These are phyloP conservation scores for Heteromormyrus szaboi DNA, from an alignment of 2,797 vertebrate species.

Conservation along the genomic window DNA sequence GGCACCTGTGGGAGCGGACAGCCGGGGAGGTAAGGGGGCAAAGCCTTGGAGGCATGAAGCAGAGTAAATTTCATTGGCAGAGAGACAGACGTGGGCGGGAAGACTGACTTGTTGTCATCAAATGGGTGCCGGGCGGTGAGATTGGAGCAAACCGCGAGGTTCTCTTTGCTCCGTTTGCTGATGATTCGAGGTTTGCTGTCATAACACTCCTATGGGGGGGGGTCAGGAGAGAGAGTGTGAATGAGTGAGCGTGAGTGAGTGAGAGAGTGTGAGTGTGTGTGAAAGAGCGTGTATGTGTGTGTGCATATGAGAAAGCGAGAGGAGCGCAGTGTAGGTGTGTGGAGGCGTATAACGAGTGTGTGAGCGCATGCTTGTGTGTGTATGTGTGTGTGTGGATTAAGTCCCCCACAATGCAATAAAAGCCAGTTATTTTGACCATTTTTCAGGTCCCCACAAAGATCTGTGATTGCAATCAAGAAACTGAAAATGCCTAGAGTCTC, in stretches of 20 bases:
- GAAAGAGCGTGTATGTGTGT: background rate
- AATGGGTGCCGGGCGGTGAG: slow-evolving; percentile 90
- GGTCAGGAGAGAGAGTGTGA: no score
- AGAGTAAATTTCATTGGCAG: background rate
- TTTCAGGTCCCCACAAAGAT: background rate
- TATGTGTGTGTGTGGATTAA: background rate
- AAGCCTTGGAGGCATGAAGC: background rate
- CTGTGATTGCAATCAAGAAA: background rate
- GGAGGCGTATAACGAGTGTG: background rate
- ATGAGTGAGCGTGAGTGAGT: background rate
- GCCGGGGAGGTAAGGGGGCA: background rate
- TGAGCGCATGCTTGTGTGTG: background rate
- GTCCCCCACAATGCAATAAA: background rate
- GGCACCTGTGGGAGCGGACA: slow-evolving; percentile 68
- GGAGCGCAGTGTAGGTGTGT: background rate
- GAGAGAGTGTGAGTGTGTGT: background rate
- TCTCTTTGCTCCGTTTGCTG: slow-evolving; percentile 95
- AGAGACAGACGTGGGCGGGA: background rate
- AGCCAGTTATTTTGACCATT: background rate
- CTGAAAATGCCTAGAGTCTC: background rate
- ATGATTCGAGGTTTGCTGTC: slow-evolving; percentile 98
- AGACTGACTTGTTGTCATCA: slow-evolving; percentile 90
- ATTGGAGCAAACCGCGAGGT: slow-evolving; percentile 87
- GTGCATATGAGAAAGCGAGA: background rate
- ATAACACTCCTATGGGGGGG: slow-evolving; percentile 81